These are phyloP conservation scores for Hetaerina americana DNA, from an alignment of 1,140 invertebrate species.

Conservation along the genomic window DNA sequence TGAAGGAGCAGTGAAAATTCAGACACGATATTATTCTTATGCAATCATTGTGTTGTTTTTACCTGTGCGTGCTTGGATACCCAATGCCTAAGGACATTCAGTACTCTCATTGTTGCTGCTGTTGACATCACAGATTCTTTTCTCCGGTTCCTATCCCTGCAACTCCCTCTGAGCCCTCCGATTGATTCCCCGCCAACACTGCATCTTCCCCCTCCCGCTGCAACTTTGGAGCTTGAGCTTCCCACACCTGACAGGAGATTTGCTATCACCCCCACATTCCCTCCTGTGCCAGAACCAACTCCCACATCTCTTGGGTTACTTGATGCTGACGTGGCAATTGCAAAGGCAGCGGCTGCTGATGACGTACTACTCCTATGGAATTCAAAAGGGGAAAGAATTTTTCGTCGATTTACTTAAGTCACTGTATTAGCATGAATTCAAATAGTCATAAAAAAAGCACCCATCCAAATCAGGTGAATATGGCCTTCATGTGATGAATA, in stretches of 20 bases:
- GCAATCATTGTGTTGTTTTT: no score
- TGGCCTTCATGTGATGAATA: no score
- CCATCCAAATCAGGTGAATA: no score
- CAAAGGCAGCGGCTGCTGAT: conserved; percentile 79
- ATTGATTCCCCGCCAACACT: conserved; percentile 23
- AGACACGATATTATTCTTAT: no score
- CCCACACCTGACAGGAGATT: background rate
- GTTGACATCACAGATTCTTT: conserved; percentile 82
- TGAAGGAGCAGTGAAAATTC: no score
- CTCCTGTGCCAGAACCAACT: conserved; percentile 16
- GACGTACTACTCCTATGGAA: conserved; percentile 70
- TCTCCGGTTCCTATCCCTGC: conserved; percentile 32
- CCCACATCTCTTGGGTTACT: conserved; percentile 54
- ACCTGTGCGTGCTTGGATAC: conserved; percentile 51
- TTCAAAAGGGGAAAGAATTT: background rate
- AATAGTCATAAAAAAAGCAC: no score
- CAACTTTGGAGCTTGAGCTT: conserved; percentile 7
- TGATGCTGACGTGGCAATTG: conserved; percentile 78
- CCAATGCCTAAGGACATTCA: conserved; percentile 77
- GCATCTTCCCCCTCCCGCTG: conserved; percentile 13
- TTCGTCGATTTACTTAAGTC: no score
- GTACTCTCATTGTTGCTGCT: conserved; percentile 83
- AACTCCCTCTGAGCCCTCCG: conserved; percentile 26
- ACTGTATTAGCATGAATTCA: no score
- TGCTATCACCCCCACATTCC: background rate